Evolutionary conservation across 2,797 vertebrate species (phyloP).

Genomic region (Cryptoblepharus egeriae): DNA sequence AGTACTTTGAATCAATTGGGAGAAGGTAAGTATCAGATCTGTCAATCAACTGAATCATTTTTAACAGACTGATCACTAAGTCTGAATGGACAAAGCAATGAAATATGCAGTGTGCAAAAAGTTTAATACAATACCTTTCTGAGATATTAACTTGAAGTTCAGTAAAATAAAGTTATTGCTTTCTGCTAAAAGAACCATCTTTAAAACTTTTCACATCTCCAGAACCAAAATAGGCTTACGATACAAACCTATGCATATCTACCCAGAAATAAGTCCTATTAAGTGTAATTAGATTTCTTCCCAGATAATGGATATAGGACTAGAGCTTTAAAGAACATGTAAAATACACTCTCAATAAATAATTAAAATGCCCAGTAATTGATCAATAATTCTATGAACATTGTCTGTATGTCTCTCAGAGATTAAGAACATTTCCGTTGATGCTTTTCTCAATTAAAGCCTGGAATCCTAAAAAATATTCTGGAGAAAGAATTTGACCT

Average conservation of each 20-base stretch:
- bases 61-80: slow-evolving; percentile 6
- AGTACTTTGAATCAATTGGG: not conserved
- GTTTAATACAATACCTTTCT: not conserved
- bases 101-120: not conserved
- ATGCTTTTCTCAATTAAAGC: not conserved
- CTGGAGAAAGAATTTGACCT: slow-evolving; percentile 26
- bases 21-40: not conserved
- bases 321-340: slow-evolving; percentile 12
- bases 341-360: not conserved
- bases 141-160: not conserved
- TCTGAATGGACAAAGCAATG: slow-evolving; percentile 23
- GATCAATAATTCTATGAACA: not conserved
- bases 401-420: not conserved
- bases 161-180: not conserved
- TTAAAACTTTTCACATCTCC: not conserved
- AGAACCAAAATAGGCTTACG: slow-evolving; percentile 28
- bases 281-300: no score
- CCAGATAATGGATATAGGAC: no score
- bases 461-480: slow-evolving; percentile 6
- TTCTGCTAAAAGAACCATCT: not conserved
- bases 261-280: no score
- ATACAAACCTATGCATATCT: no score
- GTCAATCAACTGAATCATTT: slow-evolving; percentile 40
- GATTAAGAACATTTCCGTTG: not conserved
- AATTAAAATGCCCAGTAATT: not conserved